Evolutionary conservation across 1,140 invertebrate species (phyloP), one percentile per base, ranked within the genome.

Genomic region (Papilio dardanus): DNA sequence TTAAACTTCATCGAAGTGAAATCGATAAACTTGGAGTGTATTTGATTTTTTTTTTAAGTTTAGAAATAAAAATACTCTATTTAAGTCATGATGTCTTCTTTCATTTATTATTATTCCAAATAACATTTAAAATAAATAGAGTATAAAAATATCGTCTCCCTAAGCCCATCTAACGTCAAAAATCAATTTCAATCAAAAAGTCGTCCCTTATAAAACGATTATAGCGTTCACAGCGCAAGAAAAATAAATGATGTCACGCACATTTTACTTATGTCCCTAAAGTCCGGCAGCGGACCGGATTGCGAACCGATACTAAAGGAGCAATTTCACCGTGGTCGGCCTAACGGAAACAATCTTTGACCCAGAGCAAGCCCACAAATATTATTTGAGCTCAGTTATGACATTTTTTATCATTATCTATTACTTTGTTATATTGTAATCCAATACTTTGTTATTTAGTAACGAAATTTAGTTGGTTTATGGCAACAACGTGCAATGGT

Each of bases 331-430:
- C 54, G 54, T 62, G 54, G 54, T 62, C 54, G 24, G 54, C 54
- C 54, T 62, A 54, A 62, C 54, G 54, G 54, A 62, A 62, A 62
- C 54, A 62, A 62, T 62, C 24, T 62, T 62, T 62, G 54, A 62
- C 54, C 54, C 21, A 28, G 54, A 28, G 54, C 54, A 28, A 28
- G 50, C 14, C 50, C 50, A 14, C 54, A 62, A 62, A 62, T 62
- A 62, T 62, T 62, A 62, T 28, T 62, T 62, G 12, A 62, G 24
- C 24, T 28, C 54, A 62, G 54, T 62, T 62, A 62, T 62, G 3
- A 28, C 21, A 37, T 37, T 54, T 24, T 21, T 50, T 8, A 10
- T 7, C 21, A 50, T 50, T 42, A n/a, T 16, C 14, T 46, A 46
- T 46, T 46, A 54, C 24, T 24, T 54, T 24, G 16, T 54, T 24